Evolutionary conservation across 1,140 invertebrate species (phyloP).

Genomic region (Dolichoris vasculosae): DNA sequence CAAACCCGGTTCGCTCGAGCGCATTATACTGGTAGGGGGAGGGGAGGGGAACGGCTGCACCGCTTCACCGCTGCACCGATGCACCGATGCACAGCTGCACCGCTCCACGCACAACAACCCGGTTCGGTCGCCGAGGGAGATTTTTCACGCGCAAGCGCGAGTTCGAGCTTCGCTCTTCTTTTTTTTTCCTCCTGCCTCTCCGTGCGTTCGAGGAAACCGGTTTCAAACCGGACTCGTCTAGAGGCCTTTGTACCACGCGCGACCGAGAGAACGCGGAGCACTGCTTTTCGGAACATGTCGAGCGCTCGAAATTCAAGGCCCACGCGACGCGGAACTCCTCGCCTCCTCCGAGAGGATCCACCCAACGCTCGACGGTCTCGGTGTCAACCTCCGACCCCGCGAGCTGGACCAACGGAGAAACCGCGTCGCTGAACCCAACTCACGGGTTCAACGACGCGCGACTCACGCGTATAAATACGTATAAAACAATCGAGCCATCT

Average conservation of each 20-base stretch:
- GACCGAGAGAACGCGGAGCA: not conserved
- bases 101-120: too few species aligned
- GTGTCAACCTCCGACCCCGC: too few species aligned
- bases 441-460: not conserved
- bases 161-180: conserved; percentile 19
- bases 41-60: too few species aligned
- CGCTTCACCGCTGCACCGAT: too few species aligned
- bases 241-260: not conserved
- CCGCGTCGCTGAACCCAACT: too few species aligned
- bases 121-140: not conserved
- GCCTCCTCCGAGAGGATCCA: not conserved
- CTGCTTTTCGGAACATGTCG: conserved; percentile 14
- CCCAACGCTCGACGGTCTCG: too few species aligned
- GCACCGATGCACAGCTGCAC: too few species aligned
- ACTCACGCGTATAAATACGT: not conserved
- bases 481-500: conserved; percentile 44
- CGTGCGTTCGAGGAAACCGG: conserved; percentile 37
- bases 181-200: conserved; percentile 32
- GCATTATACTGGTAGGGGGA: too few species aligned
- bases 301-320: conserved; percentile 10
- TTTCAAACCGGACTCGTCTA: conserved; percentile 36
- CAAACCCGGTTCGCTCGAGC: not conserved
- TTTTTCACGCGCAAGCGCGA: not conserved
- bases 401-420: too few species aligned
- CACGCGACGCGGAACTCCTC: conserved; percentile 19